Evolutionary conservation across 1,140 invertebrate species (phyloP).

Genomic region (Trichomalopsis sarcophagae): DNA sequence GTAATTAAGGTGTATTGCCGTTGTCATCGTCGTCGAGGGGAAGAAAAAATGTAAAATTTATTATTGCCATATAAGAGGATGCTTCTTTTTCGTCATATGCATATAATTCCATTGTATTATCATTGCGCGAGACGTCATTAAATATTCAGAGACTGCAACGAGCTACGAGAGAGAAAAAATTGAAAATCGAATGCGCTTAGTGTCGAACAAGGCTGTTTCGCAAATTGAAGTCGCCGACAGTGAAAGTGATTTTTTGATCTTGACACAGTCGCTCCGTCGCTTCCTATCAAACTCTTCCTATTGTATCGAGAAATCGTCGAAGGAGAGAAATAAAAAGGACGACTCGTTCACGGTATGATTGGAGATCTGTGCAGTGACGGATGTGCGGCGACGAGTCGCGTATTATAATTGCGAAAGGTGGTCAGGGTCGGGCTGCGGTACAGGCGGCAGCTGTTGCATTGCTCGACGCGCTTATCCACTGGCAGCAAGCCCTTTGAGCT

Average conservation of each 20-base stretch:
- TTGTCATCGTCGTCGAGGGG: background rate
- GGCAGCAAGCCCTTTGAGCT: background rate
- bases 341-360: background rate
- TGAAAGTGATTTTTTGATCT: background rate
- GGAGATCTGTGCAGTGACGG: background rate
- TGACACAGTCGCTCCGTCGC: no score
- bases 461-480: background rate
- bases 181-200: background rate
- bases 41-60: background rate
- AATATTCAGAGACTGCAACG: background rate
- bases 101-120: background rate
- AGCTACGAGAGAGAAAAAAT: background rate
- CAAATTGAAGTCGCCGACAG: background rate
- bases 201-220: no score
- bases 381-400: background rate
- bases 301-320: background rate
- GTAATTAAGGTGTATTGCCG: background rate
- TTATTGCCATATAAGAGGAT: no score
- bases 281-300: no score
- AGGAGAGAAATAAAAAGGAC: background rate
- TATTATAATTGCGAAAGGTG: slow-evolving; percentile 16
- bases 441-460: slow-evolving; percentile 3
- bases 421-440: slow-evolving; percentile 30
- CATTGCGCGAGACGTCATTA: background rate
- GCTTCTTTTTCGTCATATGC: background rate